Evolutionary conservation across 2,888 invertebrate genomes (phyloP), one percentile per base, ranked within the genome.

Genomic region (Harmothoe impar): DNA sequence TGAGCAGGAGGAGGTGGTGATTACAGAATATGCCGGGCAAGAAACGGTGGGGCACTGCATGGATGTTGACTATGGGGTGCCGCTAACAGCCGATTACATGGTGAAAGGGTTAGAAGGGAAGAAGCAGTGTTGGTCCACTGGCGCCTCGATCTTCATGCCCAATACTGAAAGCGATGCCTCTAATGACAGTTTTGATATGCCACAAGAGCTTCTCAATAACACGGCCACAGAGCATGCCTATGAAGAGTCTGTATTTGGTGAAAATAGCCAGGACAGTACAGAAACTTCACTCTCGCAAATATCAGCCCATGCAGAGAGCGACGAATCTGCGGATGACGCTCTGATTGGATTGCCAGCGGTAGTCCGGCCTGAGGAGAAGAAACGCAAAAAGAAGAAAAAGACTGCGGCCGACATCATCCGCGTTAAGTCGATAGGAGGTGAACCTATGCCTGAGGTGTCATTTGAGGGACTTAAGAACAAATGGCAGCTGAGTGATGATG

Each of bases 211-310:
- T 7, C 3, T 43, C 0, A 33, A 1, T 10, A 17, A 15, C 29
- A 56, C 56, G 0, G 33, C 52, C 52, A 54, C 25, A 17, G 86
- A 86, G 29, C 29, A 54, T 25, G 31, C 17, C 1, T 86, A 86
- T 29, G 86, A 86, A 25, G 86, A 86, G 31, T 86, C 86, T 5
- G 31, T 86, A 12, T 86, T 54, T 25, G 86, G 86, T 17, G 86
- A 86, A 52, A 86, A 86, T 54, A 86, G 86, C 23, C 86, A 86
- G 86, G 86, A 86, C 86, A 86, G 86, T 54, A 86, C 86, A n/a
- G 86, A 86, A 54, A 86, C 86, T 20, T 86, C 86, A 12, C n/a
- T 86, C 1, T 86, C 86, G 29, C 86, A 86, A 54, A 86, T 54
- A 15, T 86, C 86, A 31, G n/a, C 86, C 25, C 86, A 86, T 23